A percentile compares a stretch with the other conserved stretches of the same genome.
Evolutionary conservation across 2,888 invertebrate species (phyloP).

Genomic region (Orthosia gracilis): DNA sequence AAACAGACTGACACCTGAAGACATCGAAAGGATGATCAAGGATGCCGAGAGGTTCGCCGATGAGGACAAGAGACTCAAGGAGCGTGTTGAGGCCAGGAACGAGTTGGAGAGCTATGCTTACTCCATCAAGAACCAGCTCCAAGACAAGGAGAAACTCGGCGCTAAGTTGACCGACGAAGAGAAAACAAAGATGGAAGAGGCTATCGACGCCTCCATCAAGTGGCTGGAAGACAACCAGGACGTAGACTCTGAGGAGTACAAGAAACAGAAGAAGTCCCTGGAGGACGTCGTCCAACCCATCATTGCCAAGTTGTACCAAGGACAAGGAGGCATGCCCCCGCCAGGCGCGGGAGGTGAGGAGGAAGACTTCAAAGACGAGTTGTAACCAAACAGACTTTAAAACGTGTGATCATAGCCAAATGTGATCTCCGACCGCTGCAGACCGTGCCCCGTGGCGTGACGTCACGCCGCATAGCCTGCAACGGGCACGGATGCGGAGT

Average conservation of each 20-base stretch:
- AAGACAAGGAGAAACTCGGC: conserved; percentile 99
- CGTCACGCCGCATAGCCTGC: conserved; percentile 69
- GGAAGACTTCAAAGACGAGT: conserved; percentile 96
- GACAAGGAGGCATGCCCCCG: conserved; percentile 95
- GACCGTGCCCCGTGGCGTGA: conserved; percentile 66
- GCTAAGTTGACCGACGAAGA: conserved; percentile 97
- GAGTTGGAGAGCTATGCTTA: conserved; percentile 99
- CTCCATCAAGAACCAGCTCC: conserved; percentile 98
- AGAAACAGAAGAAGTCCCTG: conserved; percentile 98
- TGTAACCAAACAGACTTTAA: conserved; percentile 91
- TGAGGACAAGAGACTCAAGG: conserved; percentile 99
- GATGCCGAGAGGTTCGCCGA: conserved; percentile 99
- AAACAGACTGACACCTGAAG: conserved; percentile 98
- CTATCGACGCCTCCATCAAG: conserved; percentile 99
- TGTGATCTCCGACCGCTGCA: conserved; percentile 83
- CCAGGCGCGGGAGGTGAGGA: conserved; percentile 94
- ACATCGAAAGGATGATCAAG: conserved; percentile 99
- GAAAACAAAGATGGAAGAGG: conserved; percentile 98
- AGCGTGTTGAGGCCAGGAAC: conserved; percentile 98
- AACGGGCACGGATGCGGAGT: conserved; percentile 78
- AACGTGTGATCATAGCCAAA: conserved; percentile 83
- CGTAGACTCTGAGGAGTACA: conserved; percentile 97
- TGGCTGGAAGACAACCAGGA: conserved; percentile 99
- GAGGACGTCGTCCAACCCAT: conserved; percentile 99
- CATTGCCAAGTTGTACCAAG: conserved; percentile 98